These are phyloP conservation scores for Heteractis magnifica DNA, from an alignment of 92 coral and sea anemone species.

Conservation along the genomic window DNA sequence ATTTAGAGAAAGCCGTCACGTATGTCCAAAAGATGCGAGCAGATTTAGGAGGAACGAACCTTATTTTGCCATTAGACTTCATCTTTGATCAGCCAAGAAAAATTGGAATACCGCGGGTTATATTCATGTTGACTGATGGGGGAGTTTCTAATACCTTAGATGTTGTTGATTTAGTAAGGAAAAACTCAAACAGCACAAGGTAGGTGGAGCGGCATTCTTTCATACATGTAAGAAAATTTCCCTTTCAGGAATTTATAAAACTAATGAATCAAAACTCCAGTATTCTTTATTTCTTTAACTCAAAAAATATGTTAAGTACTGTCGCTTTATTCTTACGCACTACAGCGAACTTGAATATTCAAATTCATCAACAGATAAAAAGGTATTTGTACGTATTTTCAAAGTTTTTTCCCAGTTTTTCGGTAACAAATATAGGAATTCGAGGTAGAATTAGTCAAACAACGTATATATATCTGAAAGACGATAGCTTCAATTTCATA, in stretches of 20 bases:
- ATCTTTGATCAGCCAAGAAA: constrained; percentile 88
- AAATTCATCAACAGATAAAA: neutral
- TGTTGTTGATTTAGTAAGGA: constrained; percentile 80
- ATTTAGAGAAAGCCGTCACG: constrained; percentile 62
- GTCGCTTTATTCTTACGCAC: neutral
- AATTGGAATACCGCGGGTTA: constrained; percentile 65
- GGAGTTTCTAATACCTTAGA: constrained; percentile 78
- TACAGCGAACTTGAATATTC: neutral
- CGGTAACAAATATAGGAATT: neutral
- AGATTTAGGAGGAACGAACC: constrained; percentile 89
- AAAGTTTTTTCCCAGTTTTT: neutral
- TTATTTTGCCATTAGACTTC: constrained; percentile 76
- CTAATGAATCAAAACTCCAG: neutral
- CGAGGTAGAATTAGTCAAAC: neutral
- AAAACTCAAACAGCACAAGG: constrained; percentile 80
- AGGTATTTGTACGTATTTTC: neutral
- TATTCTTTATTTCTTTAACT: neutral
- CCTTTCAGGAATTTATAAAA: neutral
- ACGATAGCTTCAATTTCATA: neutral
- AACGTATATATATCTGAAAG: neutral
- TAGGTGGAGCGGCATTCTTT: constrained; percentile 36
- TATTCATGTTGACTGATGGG: constrained; percentile 88
- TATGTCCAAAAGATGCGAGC: constrained; percentile 90
- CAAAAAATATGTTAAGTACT: neutral
- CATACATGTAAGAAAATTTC: neutral